Conservation (phyloP, 2,888 invertebrate species). For the Caenorhabditis uteleia region DNA sequence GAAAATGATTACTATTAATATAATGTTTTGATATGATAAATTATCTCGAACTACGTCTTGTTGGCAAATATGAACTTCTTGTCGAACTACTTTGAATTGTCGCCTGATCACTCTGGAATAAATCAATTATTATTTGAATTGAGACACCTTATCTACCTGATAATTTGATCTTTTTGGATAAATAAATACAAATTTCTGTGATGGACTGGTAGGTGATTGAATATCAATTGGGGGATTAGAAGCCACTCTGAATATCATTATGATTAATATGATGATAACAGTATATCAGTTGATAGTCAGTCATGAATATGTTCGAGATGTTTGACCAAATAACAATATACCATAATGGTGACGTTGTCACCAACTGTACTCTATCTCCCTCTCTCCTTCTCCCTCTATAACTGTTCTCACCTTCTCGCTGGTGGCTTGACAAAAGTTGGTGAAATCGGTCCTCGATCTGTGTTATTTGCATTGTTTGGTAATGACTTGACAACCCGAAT, state of each 20-base stretch:
- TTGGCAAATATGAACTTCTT: slow-evolving; percentile 33
- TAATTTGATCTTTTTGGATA: slow-evolving; percentile 25
- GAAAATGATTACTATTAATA: slow-evolving; percentile 6
- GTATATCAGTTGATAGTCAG: too few species aligned
- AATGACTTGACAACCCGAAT: slow-evolving; percentile 29
- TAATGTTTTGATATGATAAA: neutral
- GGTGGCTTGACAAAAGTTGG: slow-evolving; percentile 11
- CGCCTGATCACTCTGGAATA: slow-evolving; percentile 12
- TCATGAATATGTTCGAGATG: neutral
- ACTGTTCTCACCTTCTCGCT: slow-evolving; percentile 17
- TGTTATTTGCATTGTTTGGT: neutral
- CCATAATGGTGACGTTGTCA: too few species aligned
- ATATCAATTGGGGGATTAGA: slow-evolving; percentile 6
- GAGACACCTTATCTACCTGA: slow-evolving; percentile 22
- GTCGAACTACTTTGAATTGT: slow-evolving; percentile 29
- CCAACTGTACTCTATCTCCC: too few species aligned
- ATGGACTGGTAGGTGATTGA: slow-evolving; percentile 8
- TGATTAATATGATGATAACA: neutral
- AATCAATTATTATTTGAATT: neutral
- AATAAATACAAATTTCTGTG: slow-evolving; percentile 30
- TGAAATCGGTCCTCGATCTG: neutral
- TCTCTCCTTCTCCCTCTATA: too few species aligned
- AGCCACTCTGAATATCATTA: slow-evolving; percentile 1
- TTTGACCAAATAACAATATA: too few species aligned
- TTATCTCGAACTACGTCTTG: slow-evolving; percentile 25